Evolutionary conservation across 2,797 vertebrate genomes (phyloP).

Genomic region (Dipus sagitta): DNA sequence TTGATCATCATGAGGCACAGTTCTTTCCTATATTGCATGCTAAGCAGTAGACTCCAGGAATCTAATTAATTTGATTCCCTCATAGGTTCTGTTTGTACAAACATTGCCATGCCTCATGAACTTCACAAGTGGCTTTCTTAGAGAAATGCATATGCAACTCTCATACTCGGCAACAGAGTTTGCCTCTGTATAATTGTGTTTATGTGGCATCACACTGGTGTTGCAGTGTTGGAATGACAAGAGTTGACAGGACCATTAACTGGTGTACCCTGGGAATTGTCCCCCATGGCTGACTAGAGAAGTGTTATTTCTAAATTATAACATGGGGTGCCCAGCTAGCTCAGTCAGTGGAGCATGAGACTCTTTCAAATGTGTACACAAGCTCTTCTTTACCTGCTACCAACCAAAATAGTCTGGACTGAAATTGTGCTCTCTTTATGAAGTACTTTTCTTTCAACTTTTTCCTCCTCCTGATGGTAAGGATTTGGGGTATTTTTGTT

Average conservation of each 20-base stretch:
- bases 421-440: not conserved
- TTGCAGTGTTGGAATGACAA: not conserved
- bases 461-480: conserved; percentile 15
- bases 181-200: conserved; percentile 48
- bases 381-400: conserved; percentile 21
- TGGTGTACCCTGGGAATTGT: not conserved
- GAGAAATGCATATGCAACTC: not conserved
- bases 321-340: not conserved
- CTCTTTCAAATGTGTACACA: not conserved
- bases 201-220: conserved; percentile 14
- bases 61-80: conserved; percentile 45
- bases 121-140: conserved; percentile 39
- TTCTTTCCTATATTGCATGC: not conserved
- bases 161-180: conserved; percentile 1
- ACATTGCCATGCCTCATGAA: conserved; percentile 56
- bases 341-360: too few species aligned
- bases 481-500: not conserved
- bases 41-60: not conserved
- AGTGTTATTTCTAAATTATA: conserved; percentile 50
- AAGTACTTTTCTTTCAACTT: conserved; percentile 35
- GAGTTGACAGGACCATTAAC: conserved; percentile 37
- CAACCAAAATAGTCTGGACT: not conserved
- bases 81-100: conserved; percentile 38
- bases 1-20: not conserved
- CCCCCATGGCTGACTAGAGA: not conserved